Conservation (phyloP, 1,140 invertebrate species). For the Scaptomyza montana region DNA sequence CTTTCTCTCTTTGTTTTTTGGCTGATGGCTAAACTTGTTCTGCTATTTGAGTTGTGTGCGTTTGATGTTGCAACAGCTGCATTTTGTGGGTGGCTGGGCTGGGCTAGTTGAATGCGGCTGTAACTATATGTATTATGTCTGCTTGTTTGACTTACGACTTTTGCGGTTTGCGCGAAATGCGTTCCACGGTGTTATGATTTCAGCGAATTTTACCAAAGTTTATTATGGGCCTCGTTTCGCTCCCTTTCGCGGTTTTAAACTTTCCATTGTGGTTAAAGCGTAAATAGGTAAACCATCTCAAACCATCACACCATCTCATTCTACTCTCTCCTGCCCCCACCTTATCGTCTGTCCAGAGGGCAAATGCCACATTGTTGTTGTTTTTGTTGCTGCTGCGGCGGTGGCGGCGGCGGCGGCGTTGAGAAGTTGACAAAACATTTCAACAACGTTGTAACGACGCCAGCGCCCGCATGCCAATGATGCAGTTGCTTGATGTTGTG, state of each 20-base stretch:
- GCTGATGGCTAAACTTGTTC: slow-evolving; percentile 59
- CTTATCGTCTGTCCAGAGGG: slow-evolving; percentile 32
- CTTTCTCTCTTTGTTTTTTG: slow-evolving; percentile 27
- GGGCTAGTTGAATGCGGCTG: slow-evolving; percentile 14
- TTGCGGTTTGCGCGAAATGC: slow-evolving; percentile 66
- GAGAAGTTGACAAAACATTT: slow-evolving; percentile 82
- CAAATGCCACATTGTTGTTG: slow-evolving; percentile 78
- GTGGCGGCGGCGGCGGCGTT: slow-evolving; percentile 33
- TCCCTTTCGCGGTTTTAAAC: slow-evolving; percentile 16
- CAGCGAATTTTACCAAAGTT: slow-evolving; percentile 50
- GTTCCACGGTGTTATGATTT: slow-evolving; percentile 72
- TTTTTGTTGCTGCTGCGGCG: slow-evolving; percentile 46
- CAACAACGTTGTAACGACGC: slow-evolving; percentile 72
- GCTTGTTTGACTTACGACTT: slow-evolving; percentile 77
- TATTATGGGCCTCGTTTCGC: slow-evolving; percentile 26
- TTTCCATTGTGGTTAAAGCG: slow-evolving; percentile 66
- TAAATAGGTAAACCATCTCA: slow-evolving; percentile 49
- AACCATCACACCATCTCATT: slow-evolving; percentile 6
- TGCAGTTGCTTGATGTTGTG: slow-evolving; percentile 53
- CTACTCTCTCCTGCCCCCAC: background rate
- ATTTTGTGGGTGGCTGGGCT: slow-evolving; percentile 26
- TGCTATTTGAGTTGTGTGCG: slow-evolving; percentile 59
- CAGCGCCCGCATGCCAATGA: slow-evolving; percentile 70
- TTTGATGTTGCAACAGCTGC: slow-evolving; percentile 47
- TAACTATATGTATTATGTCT: slow-evolving; percentile 34